Percentiles rank a stretch among this genome's conserved stretches.
Conservation (phyloP, 2,113 vertebrate species). For the Philantomba maxwellii region DNA sequence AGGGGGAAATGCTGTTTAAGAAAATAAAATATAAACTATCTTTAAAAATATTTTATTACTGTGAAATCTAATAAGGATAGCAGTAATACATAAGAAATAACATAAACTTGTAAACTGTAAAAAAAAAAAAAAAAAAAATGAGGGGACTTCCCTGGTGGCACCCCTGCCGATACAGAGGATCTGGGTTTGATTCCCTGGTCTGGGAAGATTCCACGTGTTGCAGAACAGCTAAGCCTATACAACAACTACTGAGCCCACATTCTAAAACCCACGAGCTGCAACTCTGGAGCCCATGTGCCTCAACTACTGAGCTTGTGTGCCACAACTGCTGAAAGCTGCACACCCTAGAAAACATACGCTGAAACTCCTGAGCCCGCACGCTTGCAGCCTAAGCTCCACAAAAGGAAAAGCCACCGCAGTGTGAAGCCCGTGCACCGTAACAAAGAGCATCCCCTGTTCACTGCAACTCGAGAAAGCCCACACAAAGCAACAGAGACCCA, state of each 20-base stretch:
- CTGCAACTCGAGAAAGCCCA: neutral
- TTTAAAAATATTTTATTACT: neutral
- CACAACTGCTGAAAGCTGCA: neutral
- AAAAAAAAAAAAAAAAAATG: neutral
- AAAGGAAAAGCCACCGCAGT: neutral
- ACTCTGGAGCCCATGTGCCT: neutral
- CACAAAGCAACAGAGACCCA: neutral
- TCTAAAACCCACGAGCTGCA: neutral
- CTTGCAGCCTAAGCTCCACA: neutral
- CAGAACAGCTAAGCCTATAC: neutral
- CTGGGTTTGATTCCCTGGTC: neutral
- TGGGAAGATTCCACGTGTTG: neutral
- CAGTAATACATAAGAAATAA: neutral
- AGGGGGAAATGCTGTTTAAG: neutral
- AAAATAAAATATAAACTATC: neutral
- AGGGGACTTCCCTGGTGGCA: neutral
- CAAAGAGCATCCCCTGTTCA: neutral
- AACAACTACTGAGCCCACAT: neutral
- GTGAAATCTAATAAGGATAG: neutral
- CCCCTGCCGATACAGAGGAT: neutral
- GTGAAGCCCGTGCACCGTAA: neutral
- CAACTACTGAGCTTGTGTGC: neutral
- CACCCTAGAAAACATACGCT: neutral
- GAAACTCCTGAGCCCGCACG: rapidly evolving
- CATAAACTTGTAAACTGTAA: neutral